phyloP scores from a whole-genome alignment of 2,888 invertebrate genomes.

The Drosophila emarginata region DNA sequence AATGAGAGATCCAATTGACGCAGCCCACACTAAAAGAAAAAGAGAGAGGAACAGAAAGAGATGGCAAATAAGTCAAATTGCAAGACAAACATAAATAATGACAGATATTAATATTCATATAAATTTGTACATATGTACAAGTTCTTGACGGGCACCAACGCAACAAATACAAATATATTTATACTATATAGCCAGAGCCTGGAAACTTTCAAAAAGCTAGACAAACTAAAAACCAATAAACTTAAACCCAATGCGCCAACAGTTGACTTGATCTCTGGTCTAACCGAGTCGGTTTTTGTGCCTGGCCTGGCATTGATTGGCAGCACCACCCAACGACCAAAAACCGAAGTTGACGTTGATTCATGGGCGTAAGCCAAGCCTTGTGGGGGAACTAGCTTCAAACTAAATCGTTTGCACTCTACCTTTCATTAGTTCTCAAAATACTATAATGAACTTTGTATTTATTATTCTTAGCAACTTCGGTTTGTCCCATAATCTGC shows the following conservation, averaged over 20 bases:
- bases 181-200: constrained; percentile 10
- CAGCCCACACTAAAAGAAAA: constrained; percentile 90
- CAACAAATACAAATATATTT: constrained; percentile 12
- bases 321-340: constrained; percentile 61
- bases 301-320: constrained; percentile 57
- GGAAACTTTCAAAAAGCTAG: constrained; percentile 65
- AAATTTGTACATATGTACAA: constrained; percentile 40
- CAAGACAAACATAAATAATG: constrained; percentile 14
- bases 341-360: constrained; percentile 36
- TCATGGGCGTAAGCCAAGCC: constrained; percentile 49
- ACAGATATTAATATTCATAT: constrained; percentile 44
- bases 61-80: constrained; percentile 5
- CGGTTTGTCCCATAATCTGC: too few relatives aligned
- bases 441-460: background rate
- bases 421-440: background rate
- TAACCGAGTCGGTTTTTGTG: background rate
- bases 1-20: constrained; percentile 94
- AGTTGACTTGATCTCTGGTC: constrained; percentile 17
- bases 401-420: background rate
- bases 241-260: constrained; percentile 23
- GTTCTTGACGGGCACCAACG: constrained; percentile 67
- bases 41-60: constrained; percentile 9
- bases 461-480: constrained; percentile 9
- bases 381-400: constrained; percentile 18
- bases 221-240: constrained; percentile 37